Percentiles rank a stretch among this genome's conserved stretches.
phyloP scores from a whole-genome alignment of 2,888 invertebrate genomes.

The Drosophila parthenogenetica region DNA sequence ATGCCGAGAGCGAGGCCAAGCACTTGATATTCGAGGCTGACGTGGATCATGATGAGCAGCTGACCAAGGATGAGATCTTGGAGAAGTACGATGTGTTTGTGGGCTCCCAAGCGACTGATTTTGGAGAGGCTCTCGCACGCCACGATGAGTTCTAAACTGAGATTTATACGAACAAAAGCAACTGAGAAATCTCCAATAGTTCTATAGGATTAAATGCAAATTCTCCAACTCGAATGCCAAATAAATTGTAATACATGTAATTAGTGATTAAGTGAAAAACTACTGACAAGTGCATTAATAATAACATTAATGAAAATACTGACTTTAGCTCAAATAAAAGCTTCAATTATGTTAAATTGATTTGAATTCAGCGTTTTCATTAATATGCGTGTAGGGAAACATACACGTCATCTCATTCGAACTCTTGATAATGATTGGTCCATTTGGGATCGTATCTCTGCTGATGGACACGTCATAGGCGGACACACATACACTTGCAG shows the following conservation, averaged over 20 bases:
- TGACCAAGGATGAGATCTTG: constrained; percentile 95
- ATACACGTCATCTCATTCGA: constrained; percentile 48
- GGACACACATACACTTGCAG: constrained; percentile 13
- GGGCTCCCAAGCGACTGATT: constrained; percentile 99
- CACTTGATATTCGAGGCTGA: constrained; percentile 98
- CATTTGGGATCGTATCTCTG: constrained; percentile 29
- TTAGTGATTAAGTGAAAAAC: constrained; percentile 36
- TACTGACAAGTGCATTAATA: constrained; percentile 55
- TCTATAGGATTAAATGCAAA: constrained; percentile 24
- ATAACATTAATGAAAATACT: constrained; percentile 21
- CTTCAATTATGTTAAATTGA: constrained; percentile 37
- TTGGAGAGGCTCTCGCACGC: constrained; percentile 96
- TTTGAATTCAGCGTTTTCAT: constrained; percentile 42
- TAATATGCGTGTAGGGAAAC: constrained; percentile 44
- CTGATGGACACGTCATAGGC: constrained; percentile 68
- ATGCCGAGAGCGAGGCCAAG: constrained; percentile 97
- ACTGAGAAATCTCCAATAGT: constrained; percentile 6
- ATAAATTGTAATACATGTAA: constrained; percentile 45
- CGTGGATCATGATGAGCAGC: constrained; percentile 93
- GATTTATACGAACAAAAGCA: constrained; percentile 1
- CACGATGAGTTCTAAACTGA: constrained; percentile 96
- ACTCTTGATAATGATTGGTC: constrained; percentile 44
- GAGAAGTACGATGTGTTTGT: constrained; percentile 99
- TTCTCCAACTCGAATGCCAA: constrained; percentile 54
- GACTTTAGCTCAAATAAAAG: constrained; percentile 26